Percentiles rank a stretch among this genome's conserved stretches.
Conservation (phyloP, 2,113 vertebrate species). For the Scomber scombrus region DNA sequence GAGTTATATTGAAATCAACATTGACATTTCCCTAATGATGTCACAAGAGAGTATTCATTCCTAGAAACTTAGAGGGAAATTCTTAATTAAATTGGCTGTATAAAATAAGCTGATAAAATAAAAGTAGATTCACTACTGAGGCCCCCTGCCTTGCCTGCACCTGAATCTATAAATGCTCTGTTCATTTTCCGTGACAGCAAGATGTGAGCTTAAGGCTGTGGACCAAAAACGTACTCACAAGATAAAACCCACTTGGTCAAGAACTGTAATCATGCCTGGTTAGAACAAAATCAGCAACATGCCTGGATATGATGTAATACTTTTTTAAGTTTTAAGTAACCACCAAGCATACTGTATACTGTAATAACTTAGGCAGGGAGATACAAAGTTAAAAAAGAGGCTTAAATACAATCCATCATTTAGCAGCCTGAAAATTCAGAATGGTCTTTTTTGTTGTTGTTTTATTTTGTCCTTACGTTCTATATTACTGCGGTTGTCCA, state of each 20-base stretch:
- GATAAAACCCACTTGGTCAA: neutral
- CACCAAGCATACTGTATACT: neutral
- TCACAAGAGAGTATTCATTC: neutral
- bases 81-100: no score
- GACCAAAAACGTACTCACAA: no score
- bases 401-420: neutral
- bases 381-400: neutral
- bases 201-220: neutral
- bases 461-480: neutral
- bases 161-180: neutral
- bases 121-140: no score
- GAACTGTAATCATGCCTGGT: no score
- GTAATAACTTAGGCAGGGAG: neutral
- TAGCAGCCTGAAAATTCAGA: neutral
- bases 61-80: neutral
- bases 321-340: neutral
- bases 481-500: neutral
- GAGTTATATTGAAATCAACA: neutral
- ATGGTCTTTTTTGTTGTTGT: neutral
- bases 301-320: neutral
- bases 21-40: slow-evolving; percentile 26
- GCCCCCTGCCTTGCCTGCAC: neutral
- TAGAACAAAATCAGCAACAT: neutral
- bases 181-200: neutral
- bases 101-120: no score